Evolutionary conservation across 2,113 vertebrate species (phyloP).

Genomic region (Pteruthius melanotis): DNA sequence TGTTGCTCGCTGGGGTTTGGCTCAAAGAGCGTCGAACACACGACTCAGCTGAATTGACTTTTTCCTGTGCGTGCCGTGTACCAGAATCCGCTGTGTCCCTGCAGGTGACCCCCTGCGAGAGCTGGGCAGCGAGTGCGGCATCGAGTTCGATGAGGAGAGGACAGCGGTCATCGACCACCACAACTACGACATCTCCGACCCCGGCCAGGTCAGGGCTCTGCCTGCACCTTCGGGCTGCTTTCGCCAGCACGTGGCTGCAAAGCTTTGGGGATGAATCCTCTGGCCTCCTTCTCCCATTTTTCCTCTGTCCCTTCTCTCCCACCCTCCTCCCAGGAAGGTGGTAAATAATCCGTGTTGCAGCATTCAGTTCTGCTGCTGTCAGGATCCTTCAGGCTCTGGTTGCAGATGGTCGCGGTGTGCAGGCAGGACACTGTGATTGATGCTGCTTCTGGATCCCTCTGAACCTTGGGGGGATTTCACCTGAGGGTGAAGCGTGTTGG

Average conservation of each 20-base stretch:
- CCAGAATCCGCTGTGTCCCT: accelerated
- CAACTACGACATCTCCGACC: constrained; percentile 91
- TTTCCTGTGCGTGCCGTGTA: accelerated
- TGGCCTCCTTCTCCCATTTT: not conserved
- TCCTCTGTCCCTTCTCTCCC: not conserved
- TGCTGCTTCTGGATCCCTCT: not conserved
- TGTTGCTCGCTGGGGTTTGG: not conserved
- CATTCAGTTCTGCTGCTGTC: not conserved
- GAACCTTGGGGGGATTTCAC: not conserved
- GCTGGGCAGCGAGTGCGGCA: constrained; percentile 94
- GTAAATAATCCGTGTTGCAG: not conserved
- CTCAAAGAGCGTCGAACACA: accelerated
- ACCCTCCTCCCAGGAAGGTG: not conserved
- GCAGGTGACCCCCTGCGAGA: constrained; percentile 94
- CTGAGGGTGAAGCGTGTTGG: accelerated
- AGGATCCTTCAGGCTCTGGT: not conserved
- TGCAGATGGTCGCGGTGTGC: accelerated
- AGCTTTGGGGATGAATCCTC: not conserved
- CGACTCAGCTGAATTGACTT: not conserved
- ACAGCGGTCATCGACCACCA: constrained; percentile 96
- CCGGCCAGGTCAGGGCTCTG: constrained; percentile 80
- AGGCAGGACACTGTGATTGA: accelerated
- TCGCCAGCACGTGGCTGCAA: accelerated
- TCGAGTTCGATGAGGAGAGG: constrained; percentile 98
- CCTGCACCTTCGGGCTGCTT: not conserved